Conservation (phyloP, 64 coral and sea anemone species). For the Montipora sp. region DNA sequence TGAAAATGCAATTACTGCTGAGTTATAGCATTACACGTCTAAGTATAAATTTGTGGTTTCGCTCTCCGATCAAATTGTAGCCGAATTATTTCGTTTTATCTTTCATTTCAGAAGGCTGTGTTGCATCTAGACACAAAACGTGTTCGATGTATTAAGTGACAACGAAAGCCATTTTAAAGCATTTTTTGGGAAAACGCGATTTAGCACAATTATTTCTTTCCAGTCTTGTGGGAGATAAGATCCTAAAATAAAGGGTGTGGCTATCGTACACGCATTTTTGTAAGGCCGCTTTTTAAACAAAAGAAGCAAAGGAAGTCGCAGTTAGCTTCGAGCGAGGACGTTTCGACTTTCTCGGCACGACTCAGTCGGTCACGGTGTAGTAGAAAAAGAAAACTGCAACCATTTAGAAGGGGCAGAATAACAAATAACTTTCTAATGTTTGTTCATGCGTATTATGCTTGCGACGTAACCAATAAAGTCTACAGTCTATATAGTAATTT, state of each 20-base stretch:
- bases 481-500: no score
- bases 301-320: no score
- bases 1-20: not conserved
- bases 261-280: not conserved
- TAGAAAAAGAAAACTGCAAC: no score
- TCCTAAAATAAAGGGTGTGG: not conserved
- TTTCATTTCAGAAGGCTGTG: no score
- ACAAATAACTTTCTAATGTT: no score
- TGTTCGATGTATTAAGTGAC: conserved; percentile 41
- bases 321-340: no score
- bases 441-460: no score
- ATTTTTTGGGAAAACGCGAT: not conserved
- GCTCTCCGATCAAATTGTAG: not conserved
- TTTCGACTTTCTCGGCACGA: no score
- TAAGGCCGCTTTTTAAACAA: not conserved
- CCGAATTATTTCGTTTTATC: not conserved
- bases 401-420: no score
- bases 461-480: no score
- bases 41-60: conserved; percentile 34
- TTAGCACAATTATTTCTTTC: not conserved
- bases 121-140: not conserved
- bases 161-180: not conserved
- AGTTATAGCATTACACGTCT: not conserved
- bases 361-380: no score
- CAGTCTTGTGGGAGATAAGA: not conserved